phyloP scores from a whole-genome alignment of 2,888 invertebrate species.

The Ochropacha duplaris region DNA sequence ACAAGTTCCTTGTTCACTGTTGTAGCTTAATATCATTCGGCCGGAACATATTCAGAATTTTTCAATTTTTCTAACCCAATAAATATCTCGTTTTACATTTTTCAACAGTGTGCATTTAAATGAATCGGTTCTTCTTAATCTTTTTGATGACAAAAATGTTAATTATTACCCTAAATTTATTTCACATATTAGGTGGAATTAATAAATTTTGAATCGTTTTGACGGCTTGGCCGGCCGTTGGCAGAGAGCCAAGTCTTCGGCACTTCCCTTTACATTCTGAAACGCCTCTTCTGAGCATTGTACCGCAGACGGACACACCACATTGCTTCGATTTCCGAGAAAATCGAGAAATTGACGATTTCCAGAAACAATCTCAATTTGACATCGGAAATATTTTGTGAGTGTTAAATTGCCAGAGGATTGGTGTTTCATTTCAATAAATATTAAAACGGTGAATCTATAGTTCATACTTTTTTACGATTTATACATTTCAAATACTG shows the following conservation, averaged over 20 bases:
- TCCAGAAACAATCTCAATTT: constrained; percentile 60
- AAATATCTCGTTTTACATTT: constrained; percentile 39
- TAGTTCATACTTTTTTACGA: too few species aligned
- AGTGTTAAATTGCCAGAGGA: constrained; percentile 62
- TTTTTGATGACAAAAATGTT: constrained; percentile 71
- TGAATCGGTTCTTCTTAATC: constrained; percentile 60
- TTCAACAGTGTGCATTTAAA: constrained; percentile 31
- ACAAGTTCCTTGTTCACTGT: too few species aligned
- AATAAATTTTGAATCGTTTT: constrained; percentile 66
- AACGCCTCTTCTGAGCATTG: constrained; percentile 52
- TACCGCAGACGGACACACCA: constrained; percentile 54
- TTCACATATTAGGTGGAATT: constrained; percentile 69
- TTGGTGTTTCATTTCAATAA: constrained; percentile 27
- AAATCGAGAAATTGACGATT: constrained; percentile 72
- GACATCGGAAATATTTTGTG: constrained; percentile 72
- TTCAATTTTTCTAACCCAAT: constrained; percentile 28
- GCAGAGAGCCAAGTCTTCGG: constrained; percentile 59
- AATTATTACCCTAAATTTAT: constrained; percentile 69
- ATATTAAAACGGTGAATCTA: too few species aligned
- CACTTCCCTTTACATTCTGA: constrained; percentile 64
- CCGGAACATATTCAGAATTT: constrained; percentile 25
- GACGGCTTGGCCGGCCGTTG: constrained; percentile 53
- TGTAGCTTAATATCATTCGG: neutral
- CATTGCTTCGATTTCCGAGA: constrained; percentile 74
- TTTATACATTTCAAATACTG: too few species aligned